Evolutionary conservation across 2,888 invertebrate species (phyloP).

Genomic region (Hymenopus coronatus): DNA sequence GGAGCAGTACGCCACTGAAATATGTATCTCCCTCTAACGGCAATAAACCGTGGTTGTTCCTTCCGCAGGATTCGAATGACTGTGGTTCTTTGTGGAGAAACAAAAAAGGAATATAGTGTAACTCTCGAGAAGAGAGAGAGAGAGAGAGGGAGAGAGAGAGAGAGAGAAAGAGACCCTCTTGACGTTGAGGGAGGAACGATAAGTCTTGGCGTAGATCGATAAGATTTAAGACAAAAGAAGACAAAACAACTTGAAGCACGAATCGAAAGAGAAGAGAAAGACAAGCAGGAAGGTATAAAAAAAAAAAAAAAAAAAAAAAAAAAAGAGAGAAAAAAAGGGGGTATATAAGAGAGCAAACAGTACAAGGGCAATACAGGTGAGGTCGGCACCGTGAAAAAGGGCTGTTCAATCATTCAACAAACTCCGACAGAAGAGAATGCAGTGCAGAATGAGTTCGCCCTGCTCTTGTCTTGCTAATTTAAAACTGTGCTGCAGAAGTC

Average conservation of each 20-base stretch:
- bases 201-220: not conserved
- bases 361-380: not conserved
- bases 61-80: not conserved
- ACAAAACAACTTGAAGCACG: not conserved
- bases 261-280: not conserved
- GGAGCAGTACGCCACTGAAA: not conserved
- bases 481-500: not conserved
- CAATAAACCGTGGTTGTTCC: not conserved
- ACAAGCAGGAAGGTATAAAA: not conserved
- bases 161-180: not conserved
- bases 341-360: not conserved
- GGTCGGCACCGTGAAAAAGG: not conserved
- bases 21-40: not conserved
- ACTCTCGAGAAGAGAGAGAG: not conserved
- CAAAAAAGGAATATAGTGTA: not conserved
- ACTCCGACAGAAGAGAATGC: not conserved
- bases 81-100: not conserved
- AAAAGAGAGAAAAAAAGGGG: not conserved
- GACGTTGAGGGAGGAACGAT: not conserved
- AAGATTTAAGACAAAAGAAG: not conserved
- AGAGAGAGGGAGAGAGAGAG: not conserved
- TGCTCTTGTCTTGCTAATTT: not conserved
- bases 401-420: not conserved
- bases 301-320: not conserved
- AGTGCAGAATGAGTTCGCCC: not conserved